Evolutionary conservation across 2,888 invertebrate genomes (phyloP).

Genomic region (Perdita meconis): DNA sequence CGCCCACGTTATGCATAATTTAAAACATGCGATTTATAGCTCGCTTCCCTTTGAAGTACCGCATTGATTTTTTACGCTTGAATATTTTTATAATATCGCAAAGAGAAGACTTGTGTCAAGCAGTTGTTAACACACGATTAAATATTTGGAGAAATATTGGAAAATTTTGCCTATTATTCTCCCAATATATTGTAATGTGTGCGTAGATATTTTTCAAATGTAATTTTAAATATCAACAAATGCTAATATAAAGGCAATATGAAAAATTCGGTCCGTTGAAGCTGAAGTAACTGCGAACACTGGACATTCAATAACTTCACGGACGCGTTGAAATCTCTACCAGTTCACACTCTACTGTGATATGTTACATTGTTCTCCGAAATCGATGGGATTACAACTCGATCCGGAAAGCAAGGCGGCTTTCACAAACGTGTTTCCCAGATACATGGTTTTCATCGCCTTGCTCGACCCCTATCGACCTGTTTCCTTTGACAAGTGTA

Average conservation of each 20-base stretch:
- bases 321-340: conserved; percentile 45
- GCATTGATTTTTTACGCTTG: conserved; percentile 34
- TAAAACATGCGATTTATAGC: conserved; percentile 31
- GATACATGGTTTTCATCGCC: conserved; percentile 28
- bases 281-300: conserved; percentile 16
- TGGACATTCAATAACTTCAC: conserved; percentile 32
- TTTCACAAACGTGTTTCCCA: conserved; percentile 41
- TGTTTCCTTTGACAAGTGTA: conserved; percentile 47
- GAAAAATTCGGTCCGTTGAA: conserved; percentile 2
- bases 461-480: conserved; percentile 40
- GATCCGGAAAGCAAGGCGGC: conserved; percentile 52
- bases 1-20: conserved; percentile 30
- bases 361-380: conserved; percentile 59
- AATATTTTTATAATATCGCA: no score
- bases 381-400: conserved; percentile 60
- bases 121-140: background rate
- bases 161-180: no score
- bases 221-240: background rate
- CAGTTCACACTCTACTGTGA: conserved; percentile 66
- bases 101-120: no score
- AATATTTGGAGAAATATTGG: background rate
- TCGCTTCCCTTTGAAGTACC: conserved; percentile 15
- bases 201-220: background rate
- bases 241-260: background rate
- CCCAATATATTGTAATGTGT: no score